Percentiles rank a stretch among this genome's conserved stretches.
Conservation (phyloP, 1,140 invertebrate species). For the Papilio dardanus region DNA sequence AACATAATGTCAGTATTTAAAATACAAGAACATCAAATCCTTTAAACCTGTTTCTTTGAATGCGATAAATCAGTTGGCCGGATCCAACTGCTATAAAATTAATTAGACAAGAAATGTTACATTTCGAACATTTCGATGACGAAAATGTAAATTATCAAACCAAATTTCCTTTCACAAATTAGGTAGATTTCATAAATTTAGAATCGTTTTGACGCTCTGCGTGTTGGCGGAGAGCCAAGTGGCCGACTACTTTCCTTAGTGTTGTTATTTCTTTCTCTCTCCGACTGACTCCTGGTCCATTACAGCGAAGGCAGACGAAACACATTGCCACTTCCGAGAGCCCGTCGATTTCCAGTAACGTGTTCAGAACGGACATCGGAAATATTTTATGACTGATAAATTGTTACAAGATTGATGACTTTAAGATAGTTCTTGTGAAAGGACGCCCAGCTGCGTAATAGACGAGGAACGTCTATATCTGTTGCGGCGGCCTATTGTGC, state of each 20-base stretch:
- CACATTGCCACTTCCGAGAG: constrained; percentile 73
- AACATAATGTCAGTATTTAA: not conserved
- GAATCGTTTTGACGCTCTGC: constrained; percentile 59
- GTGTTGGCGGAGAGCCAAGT: constrained; percentile 63
- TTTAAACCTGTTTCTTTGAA: not conserved
- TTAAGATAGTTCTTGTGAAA: constrained; percentile 43
- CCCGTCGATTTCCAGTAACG: constrained; percentile 66
- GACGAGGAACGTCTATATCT: constrained; percentile 14
- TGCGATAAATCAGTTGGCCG: not conserved
- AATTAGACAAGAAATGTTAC: constrained; percentile 8
- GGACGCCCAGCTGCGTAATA: constrained; percentile 13
- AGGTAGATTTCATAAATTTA: constrained; percentile 72
- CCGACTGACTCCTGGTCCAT: constrained; percentile 40
- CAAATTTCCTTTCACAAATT: constrained; percentile 74
- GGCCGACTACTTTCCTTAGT: constrained; percentile 63
- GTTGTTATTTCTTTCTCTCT: constrained; percentile 56
- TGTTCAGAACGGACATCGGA: constrained; percentile 62
- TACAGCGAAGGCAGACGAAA: constrained; percentile 50
- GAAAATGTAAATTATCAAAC: constrained; percentile 74
- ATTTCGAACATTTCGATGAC: constrained; percentile 54
- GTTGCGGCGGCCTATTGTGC: not conserved
- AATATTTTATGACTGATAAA: constrained; percentile 71
- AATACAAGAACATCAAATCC: not conserved
- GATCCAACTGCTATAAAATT: constrained; percentile 19
- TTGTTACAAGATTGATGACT: constrained; percentile 57